Base-by-base conservation (phyloP, 2,888 invertebrate species). In the Sesia bembeciformis region DNA sequence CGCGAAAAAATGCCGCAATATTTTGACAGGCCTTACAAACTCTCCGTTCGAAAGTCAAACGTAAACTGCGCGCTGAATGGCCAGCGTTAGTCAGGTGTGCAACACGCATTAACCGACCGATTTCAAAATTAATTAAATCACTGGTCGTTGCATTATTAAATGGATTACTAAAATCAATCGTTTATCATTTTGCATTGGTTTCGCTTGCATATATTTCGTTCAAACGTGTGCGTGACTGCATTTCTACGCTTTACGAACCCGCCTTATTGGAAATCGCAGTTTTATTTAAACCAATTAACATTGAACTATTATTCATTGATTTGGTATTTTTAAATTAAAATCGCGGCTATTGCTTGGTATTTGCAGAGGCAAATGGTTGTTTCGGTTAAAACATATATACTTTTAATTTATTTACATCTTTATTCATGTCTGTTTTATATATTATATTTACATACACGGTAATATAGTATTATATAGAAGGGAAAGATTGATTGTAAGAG, bases 31-130 rank as follows among this genome's bases (percentile, higher is more conserved):
- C 58, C 53, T 52, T 59, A 59, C 57, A 57, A 58, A 60, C 72
- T 66, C 70, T 73, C 58, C 79, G 80, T 81, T 81, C 79, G 87
- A 86, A 84, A 86, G 87, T 81, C 84, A 81, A 82, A 80, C 84
- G 78, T 73, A 63, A 72, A 86, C 85, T 86, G 84, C 72, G 72
- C 63, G 66, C 59, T 61, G 60, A 71, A 67, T 73, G 78, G 78
- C 77, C 74, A 72, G 65, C 65, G 60, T 56, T 58, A 74, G 67
- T 76, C 78, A 77, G 74, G 78, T 79, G 78, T 75, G 75, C 75
- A 70, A 40, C 7, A 23, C 40, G n/a, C 38, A 38, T 68, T 70
- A 78, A 59, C 73, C 74, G 62, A 59, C 75, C 60, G 63, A 67
- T 67, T 76, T 66, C 57, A 50, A 50, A 38, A 50, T 8, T 72